Conservation (phyloP, 2,113 vertebrate species). For the Xiphias gladius region DNA sequence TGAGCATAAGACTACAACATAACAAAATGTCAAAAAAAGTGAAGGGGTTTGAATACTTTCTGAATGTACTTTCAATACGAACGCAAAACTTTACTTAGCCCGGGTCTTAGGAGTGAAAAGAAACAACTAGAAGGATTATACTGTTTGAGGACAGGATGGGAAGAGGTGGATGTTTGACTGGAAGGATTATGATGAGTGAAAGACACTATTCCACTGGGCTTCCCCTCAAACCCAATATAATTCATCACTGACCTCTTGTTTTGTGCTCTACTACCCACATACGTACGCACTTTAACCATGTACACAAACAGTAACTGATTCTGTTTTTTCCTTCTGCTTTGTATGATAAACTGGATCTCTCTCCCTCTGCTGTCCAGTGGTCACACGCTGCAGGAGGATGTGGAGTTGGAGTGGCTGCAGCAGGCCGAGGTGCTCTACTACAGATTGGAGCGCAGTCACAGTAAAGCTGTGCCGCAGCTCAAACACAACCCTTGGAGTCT, state of each 20-base stretch:
- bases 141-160: neutral
- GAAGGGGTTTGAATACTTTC: too few species aligned
- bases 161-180: too few species aligned
- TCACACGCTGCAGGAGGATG: slow-evolving; percentile 91
- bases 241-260: neutral
- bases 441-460: slow-evolving; percentile 93
- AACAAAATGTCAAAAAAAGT: too few species aligned
- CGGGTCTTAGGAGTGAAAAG: neutral
- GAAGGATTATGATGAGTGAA: neutral
- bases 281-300: neutral
- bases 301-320: neutral
- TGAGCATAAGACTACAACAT: too few species aligned
- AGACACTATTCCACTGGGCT: neutral
- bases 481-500: slow-evolving; percentile 98
- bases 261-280: neutral
- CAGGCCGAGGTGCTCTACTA: slow-evolving; percentile 93
- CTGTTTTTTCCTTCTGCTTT: neutral
- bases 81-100: neutral
- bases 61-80: neutral
- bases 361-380: slow-evolving; percentile 64
- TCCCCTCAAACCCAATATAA: neutral
- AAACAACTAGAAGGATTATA: neutral
- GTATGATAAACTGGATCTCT: neutral
- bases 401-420: slow-evolving; percentile 91
- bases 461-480: slow-evolving; percentile 90